Evolutionary conservation across 2,113 vertebrate genomes (phyloP), one percentile per base, ranked within the genome.

Genomic region (Corynorhinus townsendii): DNA sequence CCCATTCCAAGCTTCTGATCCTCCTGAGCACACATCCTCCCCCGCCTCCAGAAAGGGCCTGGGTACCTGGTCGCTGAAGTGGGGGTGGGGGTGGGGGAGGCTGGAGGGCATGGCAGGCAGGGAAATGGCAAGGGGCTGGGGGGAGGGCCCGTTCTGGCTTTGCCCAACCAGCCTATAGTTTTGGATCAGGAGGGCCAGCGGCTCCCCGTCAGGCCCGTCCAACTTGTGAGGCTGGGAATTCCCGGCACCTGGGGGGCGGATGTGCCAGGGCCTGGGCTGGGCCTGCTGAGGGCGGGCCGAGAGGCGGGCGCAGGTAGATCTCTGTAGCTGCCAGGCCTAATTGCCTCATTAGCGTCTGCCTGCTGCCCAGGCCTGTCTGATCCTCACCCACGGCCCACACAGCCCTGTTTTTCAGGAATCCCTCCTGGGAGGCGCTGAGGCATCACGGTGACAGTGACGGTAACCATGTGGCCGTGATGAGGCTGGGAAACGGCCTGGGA

Each of bases 351-450:
- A 92, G 88, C 72, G 69, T 88, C 81, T 3, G 45, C 94, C 95
- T 56, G 89, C 96, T 4, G 88, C 91, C 95, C 30, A 45, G 94
- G 86, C 95, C 93, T 93, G 97, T 81, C 96, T 80, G 93, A 40
- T 71, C 56, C 90, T 59, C 88, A 96, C 89, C 94, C 90, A 10
- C 7, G 8, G 80, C 91, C 96, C 54, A 95, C 75, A 0, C 56
- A 30, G 96, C 92, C 88, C 96, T 77, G 86, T 97, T 90, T 96
- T 95, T 97, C 95, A 96, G 89, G 96, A 96, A 96, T 95, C 72
- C 82, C 88, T 95, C 96, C 92, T 54, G 35, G 19, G n/a, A 95
- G 80, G 85, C 75, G 73, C 11, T 24, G 38, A 95, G 79, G 90
- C 80, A 79, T 14, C 22, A 26, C 26, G 38, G 94, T 62, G 94